Evolutionary conservation across 1,140 invertebrate species (phyloP), one percentile per base, ranked within the genome.

Genomic region (Drosophila bocki): DNA sequence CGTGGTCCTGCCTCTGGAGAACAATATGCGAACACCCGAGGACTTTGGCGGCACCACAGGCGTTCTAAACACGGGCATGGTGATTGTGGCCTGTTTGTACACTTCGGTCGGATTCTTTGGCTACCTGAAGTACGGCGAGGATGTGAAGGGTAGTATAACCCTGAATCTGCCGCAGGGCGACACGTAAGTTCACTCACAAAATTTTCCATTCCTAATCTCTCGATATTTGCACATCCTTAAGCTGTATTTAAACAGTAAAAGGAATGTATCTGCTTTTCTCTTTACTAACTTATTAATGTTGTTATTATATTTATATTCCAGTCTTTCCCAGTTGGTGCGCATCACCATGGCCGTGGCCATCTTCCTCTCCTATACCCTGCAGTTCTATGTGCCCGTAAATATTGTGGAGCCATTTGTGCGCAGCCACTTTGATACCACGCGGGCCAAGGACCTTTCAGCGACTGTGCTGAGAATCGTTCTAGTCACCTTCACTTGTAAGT

Each of bases 351-450:
- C 97, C 0, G 80, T 97, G 2, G 96, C 97, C 1, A 97, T 98
- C 75, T 98, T 98, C 83, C 94, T 98, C 11, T 97, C 97, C 0
- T 98, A 98, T 92, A 96, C 96, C 29, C 94, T 99, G 17, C 98
- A 99, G 93, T 97, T 98, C 75, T 99, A 98, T 93, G 98, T 99
- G 32, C 97, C 98, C 6, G 95, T 98, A 91, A 96, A 96, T 75
- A 98, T 99, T 65, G 95, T 98, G 26, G 98, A 97, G 96, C 97
- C 97, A 2, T 94, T 93, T 59, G 93, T 97, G 15, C 94, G 95
- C 86, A 93, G 93, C 19, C 94, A 95, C 75, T 94, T 96, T 77
- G 93, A 94, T 11, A 94, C 95, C 2, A 94, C 94, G 63, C 93
- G 93, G 56, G 93, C 93, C 13, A 94, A 95, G 75, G 92, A 94